These are phyloP conservation scores for Selenia dentaria DNA, from an alignment of 2,888 invertebrate genomes.

Conservation along the genomic window DNA sequence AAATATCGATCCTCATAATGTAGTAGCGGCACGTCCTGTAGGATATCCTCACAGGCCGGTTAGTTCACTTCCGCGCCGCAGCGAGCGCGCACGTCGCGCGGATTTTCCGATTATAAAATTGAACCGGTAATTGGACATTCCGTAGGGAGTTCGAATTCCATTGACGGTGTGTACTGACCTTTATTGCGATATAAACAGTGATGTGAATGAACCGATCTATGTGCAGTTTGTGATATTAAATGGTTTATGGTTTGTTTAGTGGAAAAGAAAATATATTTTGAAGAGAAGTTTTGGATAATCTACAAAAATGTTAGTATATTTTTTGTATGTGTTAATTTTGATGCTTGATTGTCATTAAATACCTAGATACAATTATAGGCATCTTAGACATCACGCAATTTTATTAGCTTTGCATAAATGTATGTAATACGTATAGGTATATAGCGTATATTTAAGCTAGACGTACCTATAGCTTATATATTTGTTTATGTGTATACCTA, in stretches of 20 bases:
- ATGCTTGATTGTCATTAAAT: too few relatives aligned
- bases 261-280: neutral
- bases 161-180: constrained; percentile 45
- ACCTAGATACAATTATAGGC: too few relatives aligned
- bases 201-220: constrained; percentile 19
- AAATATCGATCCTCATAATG: constrained; percentile 80
- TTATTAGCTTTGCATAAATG: too few relatives aligned
- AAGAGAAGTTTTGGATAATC: constrained; percentile 6
- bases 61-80: constrained; percentile 76
- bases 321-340: neutral
- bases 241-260: neutral
- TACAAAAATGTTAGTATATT: constrained; percentile 28
- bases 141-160: constrained; percentile 36
- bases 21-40: constrained; percentile 73
- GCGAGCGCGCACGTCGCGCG: constrained; percentile 64
- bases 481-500: too few relatives aligned
- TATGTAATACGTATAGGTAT: too few relatives aligned
- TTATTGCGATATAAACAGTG: constrained; percentile 29
- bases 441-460: too few relatives aligned
- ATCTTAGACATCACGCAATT: too few relatives aligned
- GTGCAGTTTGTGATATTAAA: constrained; percentile 4
- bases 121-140: constrained; percentile 47
- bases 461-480: too few relatives aligned
- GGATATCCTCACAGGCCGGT: constrained; percentile 71
- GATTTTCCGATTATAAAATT: constrained; percentile 58